phyloP scores from a whole-genome alignment of 2,797 vertebrate genomes.

The Scyliorhinus canicula region DNA sequence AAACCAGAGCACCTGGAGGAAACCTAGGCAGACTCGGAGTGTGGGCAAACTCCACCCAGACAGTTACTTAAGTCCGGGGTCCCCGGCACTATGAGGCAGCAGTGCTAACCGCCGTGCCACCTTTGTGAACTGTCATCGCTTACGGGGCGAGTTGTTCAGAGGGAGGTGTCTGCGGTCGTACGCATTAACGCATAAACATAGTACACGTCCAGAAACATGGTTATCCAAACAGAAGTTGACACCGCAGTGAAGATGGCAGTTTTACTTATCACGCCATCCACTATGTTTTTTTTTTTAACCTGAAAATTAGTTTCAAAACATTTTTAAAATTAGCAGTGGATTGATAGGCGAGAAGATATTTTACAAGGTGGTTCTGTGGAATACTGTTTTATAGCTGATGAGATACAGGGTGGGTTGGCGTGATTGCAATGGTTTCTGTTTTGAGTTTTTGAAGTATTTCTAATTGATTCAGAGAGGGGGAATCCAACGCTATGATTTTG shows the following conservation, averaged over 20 bases:
- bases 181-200: too few relatives aligned
- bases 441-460: not conserved
- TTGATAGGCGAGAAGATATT: not conserved
- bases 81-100: too few relatives aligned
- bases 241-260: not conserved
- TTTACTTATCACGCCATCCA: not conserved
- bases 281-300: not conserved
- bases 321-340: not conserved
- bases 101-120: too few relatives aligned
- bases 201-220: not conserved
- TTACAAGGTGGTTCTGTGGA: not conserved
- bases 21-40: too few relatives aligned
- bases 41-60: too few relatives aligned
- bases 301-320: not conserved
- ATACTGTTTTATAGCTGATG: not conserved
- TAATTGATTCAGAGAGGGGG: not conserved
- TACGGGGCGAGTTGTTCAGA: not conserved
- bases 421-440: not conserved
- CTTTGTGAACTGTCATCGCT: not conserved
- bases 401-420: not conserved
- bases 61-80: too few relatives aligned
- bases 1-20: too few relatives aligned
- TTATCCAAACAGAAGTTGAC: not conserved
- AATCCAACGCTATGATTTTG: not conserved
- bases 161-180: not conserved